These are phyloP conservation scores for Diadema setosum DNA, from an alignment of 35 echinoderm and acorn worm species.

Conservation along the genomic window DNA sequence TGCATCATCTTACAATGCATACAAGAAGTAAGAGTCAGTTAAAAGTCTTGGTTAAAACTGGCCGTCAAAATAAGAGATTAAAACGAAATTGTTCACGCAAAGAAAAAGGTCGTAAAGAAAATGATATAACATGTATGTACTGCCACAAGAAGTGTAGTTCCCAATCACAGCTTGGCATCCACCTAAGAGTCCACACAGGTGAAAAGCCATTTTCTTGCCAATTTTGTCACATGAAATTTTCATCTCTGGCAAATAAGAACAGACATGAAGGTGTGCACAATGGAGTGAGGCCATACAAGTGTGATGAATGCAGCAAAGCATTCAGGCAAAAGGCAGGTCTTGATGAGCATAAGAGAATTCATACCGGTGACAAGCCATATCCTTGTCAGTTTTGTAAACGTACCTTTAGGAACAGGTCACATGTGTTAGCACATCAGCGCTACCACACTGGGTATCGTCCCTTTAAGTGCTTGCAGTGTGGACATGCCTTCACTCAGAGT, in stretches of 20 bases:
- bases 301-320: slow-evolving; percentile 39
- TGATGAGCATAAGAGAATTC: slow-evolving; percentile 24
- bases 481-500: not conserved
- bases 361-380: slow-evolving; percentile 31
- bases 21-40: too few species aligned
- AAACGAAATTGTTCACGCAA: too few species aligned
- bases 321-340: slow-evolving; percentile 28
- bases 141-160: slow-evolving; percentile 19
- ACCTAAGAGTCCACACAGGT: slow-evolving; percentile 35
- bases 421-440: slow-evolving; percentile 12
- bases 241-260: slow-evolving; percentile 36
- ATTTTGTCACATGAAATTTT: slow-evolving; percentile 44
- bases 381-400: slow-evolving; percentile 2
- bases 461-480: slow-evolving; percentile 20
- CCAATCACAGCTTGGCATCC: slow-evolving; percentile 6
- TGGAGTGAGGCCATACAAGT: slow-evolving; percentile 48
- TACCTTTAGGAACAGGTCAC: not conserved
- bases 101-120: too few species aligned
- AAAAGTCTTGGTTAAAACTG: too few species aligned
- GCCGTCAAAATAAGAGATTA: too few species aligned
- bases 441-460: slow-evolving; percentile 26
- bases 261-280: slow-evolving; percentile 40
- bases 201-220: slow-evolving; percentile 46
- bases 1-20: too few species aligned
- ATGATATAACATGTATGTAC: too few species aligned